Evolutionary conservation across 64 coral and sea anemone species (phyloP).

Genomic region (Trachythela sp.): DNA sequence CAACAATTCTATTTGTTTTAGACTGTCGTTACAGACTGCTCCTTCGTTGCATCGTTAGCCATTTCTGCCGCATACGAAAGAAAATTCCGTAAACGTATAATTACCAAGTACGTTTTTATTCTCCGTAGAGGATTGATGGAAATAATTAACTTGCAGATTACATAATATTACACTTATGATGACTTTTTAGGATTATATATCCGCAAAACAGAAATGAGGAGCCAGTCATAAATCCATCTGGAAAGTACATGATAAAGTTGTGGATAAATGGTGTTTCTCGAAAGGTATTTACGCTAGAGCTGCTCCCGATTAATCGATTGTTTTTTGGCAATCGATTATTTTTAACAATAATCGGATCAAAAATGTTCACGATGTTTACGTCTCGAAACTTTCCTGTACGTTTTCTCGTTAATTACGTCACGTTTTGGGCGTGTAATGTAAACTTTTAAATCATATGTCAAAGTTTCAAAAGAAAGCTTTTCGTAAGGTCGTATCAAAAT

Average conservation of each 20-base stretch:
- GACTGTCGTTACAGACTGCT: constrained; percentile 97
- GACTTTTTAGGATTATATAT: constrained; percentile 72
- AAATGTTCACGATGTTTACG: too few relatives aligned
- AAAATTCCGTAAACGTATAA: constrained; percentile 87
- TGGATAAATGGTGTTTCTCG: constrained; percentile 81
- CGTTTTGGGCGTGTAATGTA: too few relatives aligned
- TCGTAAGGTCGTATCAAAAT: too few relatives aligned
- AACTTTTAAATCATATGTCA: too few relatives aligned
- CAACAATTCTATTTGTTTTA: constrained; percentile 40
- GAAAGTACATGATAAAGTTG: constrained; percentile 98
- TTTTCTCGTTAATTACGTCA: too few relatives aligned
- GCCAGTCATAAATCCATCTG: constrained; percentile 96
- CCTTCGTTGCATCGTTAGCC: constrained; percentile 86
- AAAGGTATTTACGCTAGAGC: constrained; percentile 44
- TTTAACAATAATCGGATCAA: too few relatives aligned
- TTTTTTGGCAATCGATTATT: too few relatives aligned
- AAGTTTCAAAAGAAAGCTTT: too few relatives aligned
- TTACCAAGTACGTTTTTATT: constrained; percentile 61
- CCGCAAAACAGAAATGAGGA: constrained; percentile 83
- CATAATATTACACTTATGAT: background rate
- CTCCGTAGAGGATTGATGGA: too few relatives aligned
- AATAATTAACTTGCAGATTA: too few relatives aligned
- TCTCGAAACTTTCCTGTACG: too few relatives aligned
- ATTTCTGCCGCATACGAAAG: constrained; percentile 96
- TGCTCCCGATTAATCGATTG: too few relatives aligned